Evolutionary conservation across 2,797 vertebrate genomes (phyloP), one percentile per base, ranked within the genome.

Genomic region (Remorina albescens): DNA sequence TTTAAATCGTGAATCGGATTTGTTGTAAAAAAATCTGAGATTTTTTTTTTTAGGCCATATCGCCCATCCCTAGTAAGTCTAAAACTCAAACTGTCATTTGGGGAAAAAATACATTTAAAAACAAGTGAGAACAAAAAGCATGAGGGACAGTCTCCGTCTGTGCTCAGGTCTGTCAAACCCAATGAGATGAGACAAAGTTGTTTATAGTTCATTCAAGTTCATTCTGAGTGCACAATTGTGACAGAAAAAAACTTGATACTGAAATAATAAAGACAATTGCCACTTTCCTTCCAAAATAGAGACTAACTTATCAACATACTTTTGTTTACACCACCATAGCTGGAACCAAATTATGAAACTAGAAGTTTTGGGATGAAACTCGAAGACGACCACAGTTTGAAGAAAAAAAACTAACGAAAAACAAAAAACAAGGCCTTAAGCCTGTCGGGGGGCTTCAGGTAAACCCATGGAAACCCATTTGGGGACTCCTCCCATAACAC

Each of bases 141-240:
- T 39, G 12, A 47, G 30, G 44, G 21, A 16, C 15, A 50, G 34
- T 16, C 9, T 9, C 36, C 23, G 50, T 34, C 66, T 51, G 15
- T 51, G 56, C 30, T 26, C 21, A 34, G 26, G 18, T 70, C 60
- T 36, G 34, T 56, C 54, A 54, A 32, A 50, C 28, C 59, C 42
- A 72, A 66, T 46, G 19, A 66, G 61, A 68, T 28, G 3, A 37
- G 41, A 44, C 51, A 59, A 61, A 61, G 32, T 58, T 58, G n/a
- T 74, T 50, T n/a, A n/a, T n/a, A n/a, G n/a, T n/a, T 46, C 12
- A 67, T n/a, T n/a, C n/a, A n/a, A 67, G 61, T 69, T 58, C 8
- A 53, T 65, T 69, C 19, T 66, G 42, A 70, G 59, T 58, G 28
- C 8, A 0, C 55, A 57, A 6, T 12, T 34, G 64, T 56, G 71